Conservation (phyloP, 2,888 invertebrate genomes). For the Tanaodytes sp. region DNA sequence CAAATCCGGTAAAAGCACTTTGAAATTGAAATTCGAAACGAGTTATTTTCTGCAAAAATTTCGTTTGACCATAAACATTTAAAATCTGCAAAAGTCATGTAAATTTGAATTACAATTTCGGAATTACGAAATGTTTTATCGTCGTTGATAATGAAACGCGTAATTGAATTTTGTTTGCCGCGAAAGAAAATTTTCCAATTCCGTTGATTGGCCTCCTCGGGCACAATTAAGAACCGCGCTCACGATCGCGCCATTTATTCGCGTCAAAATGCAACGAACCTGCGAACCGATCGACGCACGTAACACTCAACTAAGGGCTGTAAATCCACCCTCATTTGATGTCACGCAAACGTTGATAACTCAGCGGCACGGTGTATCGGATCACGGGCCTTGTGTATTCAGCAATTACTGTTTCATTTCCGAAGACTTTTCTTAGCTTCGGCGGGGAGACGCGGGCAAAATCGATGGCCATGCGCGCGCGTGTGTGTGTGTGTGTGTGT, state of each 20-base stretch:
- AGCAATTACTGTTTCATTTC: conserved; percentile 53
- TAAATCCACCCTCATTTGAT: conserved; percentile 51
- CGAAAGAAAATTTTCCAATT: too few relatives aligned
- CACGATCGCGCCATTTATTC: conserved; percentile 50
- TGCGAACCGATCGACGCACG: conserved; percentile 29
- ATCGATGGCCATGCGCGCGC: conserved; percentile 13
- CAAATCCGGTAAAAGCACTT: too few relatives aligned
- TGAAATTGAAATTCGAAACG: too few relatives aligned
- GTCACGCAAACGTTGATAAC: conserved; percentile 51
- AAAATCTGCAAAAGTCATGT: too few relatives aligned
- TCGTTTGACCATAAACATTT: too few relatives aligned
- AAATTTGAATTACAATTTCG: too few relatives aligned
- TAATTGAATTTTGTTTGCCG: too few relatives aligned
- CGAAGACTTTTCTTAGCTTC: conserved; percentile 32
- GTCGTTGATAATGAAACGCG: too few relatives aligned
- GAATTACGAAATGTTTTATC: too few relatives aligned
- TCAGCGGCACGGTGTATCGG: conserved; percentile 39
- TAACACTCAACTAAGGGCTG: conserved; percentile 39
- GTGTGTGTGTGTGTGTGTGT: conserved; percentile 5
- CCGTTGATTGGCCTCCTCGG: conserved; percentile 38
- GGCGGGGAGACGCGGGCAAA: conserved; percentile 17
- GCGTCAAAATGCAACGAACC: conserved; percentile 40
- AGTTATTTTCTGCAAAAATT: too few relatives aligned
- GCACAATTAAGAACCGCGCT: conserved; percentile 31
- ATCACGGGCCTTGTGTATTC: conserved; percentile 50